These are phyloP conservation scores for Mohoua ochrocephala DNA, from an alignment of 2,113 vertebrate species.

Conservation along the genomic window DNA sequence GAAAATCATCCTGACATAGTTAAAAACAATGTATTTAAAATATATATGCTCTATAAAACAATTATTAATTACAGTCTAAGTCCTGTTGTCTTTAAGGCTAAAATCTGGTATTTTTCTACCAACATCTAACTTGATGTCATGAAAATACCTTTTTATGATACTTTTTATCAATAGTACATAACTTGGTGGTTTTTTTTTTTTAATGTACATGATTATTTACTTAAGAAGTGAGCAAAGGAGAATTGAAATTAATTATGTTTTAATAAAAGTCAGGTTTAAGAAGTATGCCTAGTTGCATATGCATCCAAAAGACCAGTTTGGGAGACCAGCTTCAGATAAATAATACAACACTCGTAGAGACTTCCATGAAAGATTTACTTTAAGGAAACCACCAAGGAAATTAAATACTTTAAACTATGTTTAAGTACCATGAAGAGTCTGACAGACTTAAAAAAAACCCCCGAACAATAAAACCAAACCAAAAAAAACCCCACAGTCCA, in stretches of 20 bases:
- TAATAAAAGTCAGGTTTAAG: neutral
- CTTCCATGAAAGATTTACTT: conserved; percentile 55
- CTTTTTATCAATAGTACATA: neutral
- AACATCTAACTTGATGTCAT: neutral
- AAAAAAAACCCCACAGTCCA: fast-evolving
- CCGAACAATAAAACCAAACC: too few species aligned
- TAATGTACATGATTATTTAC: neutral
- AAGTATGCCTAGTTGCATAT: neutral
- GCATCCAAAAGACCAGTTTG: conserved; percentile 12
- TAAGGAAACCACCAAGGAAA: conserved; percentile 49
- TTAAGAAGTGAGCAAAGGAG: neutral
- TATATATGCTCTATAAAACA: neutral
- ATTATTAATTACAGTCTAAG: neutral
- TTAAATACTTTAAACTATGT: conserved; percentile 40
- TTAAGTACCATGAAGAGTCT: conserved; percentile 33
- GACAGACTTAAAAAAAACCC: neutral
- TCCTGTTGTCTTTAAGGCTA: neutral
- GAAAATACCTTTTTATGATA: neutral
- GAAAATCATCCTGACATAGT: neutral
- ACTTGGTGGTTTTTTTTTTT: neutral
- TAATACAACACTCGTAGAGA: conserved; percentile 34
- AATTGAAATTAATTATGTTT: neutral
- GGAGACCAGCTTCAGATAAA: conserved; percentile 44
- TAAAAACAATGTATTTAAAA: neutral
- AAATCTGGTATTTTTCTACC: neutral